These are phyloP conservation scores for Heterodera filipjevi DNA, from an alignment of 2,888 invertebrate species.

Conservation along the genomic window DNA sequence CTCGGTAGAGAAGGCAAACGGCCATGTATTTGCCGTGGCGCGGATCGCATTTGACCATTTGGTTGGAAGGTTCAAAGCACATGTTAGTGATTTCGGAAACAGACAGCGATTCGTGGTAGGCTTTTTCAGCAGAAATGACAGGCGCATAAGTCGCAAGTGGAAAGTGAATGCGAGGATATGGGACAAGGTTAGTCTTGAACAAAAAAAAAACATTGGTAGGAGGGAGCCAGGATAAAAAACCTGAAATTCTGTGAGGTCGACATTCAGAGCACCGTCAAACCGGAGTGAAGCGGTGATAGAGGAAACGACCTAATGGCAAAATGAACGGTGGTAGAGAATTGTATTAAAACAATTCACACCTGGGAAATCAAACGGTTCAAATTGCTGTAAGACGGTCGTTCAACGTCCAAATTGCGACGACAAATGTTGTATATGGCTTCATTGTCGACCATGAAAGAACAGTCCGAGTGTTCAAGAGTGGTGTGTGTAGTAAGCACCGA, in stretches of 20 bases:
- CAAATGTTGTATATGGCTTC: slow-evolving; percentile 77
- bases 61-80: slow-evolving; percentile 80
- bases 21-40: slow-evolving; percentile 67
- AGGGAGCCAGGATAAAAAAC: too few species aligned
- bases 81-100: slow-evolving; percentile 84
- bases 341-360: slow-evolving; percentile 70
- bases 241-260: slow-evolving; percentile 81
- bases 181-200: slow-evolving; percentile 71
- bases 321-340: too few species aligned
- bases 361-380: slow-evolving; percentile 92
- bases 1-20: slow-evolving; percentile 69
- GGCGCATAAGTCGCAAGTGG: slow-evolving; percentile 74
- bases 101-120: slow-evolving; percentile 69
- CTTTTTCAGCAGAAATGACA: slow-evolving; percentile 65
- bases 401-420: slow-evolving; percentile 75
- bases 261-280: slow-evolving; percentile 86
- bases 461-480: slow-evolving; percentile 88
- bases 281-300: slow-evolving; percentile 88
- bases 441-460: slow-evolving; percentile 80
- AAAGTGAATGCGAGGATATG: slow-evolving; percentile 89
- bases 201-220: too few species aligned
- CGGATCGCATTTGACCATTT: slow-evolving; percentile 71
- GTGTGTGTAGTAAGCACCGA: slow-evolving; percentile 94
- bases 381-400: slow-evolving; percentile 81
- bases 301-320: slow-evolving; percentile 64